Percentiles rank a stretch among this genome's conserved stretches.
phyloP scores from a whole-genome alignment of 2,888 invertebrate species.

The Tineola bisselliella region DNA sequence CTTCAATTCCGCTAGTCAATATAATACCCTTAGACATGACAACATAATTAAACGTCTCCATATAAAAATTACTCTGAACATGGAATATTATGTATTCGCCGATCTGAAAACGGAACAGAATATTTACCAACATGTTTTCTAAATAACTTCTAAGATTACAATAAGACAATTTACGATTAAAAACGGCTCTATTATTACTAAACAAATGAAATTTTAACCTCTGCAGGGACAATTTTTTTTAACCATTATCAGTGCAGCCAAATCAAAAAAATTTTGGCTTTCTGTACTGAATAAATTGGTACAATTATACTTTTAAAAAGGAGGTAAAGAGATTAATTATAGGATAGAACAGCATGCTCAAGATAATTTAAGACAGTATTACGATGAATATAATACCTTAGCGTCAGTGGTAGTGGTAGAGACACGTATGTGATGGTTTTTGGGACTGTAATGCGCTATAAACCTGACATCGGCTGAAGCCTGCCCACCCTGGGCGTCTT shows the following conservation, averaged over 20 bases:
- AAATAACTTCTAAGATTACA: too few relatives aligned
- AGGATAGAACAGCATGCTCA: too few relatives aligned
- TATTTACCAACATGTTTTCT: not conserved
- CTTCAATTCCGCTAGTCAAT: conserved; percentile 83
- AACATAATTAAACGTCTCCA: conserved; percentile 89
- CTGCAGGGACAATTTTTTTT: too few relatives aligned
- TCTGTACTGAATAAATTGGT: too few relatives aligned
- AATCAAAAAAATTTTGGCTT: too few relatives aligned
- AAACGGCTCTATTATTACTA: too few relatives aligned
- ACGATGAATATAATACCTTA: conserved; percentile 50
- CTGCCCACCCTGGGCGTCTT: conserved; percentile 73
- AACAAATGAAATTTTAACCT: too few relatives aligned
- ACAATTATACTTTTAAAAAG: too few relatives aligned
- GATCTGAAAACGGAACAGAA: conserved; percentile 64
- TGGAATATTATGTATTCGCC: conserved; percentile 96
- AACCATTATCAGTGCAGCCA: too few relatives aligned
- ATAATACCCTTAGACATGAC: conserved; percentile 94
- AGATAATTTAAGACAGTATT: too few relatives aligned
- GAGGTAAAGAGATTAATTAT: too few relatives aligned
- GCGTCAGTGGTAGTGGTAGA: conserved; percentile 85
- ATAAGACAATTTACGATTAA: too few relatives aligned
- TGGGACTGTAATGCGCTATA: conserved; percentile 82
- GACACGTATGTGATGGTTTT: conserved; percentile 85
- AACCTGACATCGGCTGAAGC: conserved; percentile 76
- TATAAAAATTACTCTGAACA: conserved; percentile 89